A percentile compares a stretch with the other conserved stretches of the same genome.
These are phyloP conservation scores for Enoplosus armatus DNA, from an alignment of 2,797 vertebrate species.

Conservation along the genomic window DNA sequence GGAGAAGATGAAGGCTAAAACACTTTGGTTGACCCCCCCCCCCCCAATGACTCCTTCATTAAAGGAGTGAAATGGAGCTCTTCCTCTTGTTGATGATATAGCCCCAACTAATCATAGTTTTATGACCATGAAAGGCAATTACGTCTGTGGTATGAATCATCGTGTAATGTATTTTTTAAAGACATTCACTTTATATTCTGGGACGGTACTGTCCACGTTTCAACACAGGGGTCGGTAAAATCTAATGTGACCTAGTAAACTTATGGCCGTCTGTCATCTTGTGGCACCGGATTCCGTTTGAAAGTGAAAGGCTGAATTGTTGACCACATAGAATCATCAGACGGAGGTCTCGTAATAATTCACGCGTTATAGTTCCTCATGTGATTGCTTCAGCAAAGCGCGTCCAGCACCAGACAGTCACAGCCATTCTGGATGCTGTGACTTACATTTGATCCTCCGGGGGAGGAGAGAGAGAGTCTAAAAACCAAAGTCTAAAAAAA, in stretches of 20 bases:
- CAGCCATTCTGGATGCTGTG: neutral
- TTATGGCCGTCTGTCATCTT: neutral
- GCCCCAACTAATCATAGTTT: neutral
- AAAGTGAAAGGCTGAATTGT: neutral
- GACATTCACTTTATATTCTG: neutral
- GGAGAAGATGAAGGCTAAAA: neutral
- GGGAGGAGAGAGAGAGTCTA: no score
- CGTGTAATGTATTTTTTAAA: neutral
- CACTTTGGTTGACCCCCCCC: neutral
- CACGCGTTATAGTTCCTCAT: slow-evolving; percentile 13
- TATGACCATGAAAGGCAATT: neutral
- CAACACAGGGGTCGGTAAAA: neutral
- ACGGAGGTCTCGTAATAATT: neutral
- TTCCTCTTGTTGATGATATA: neutral
- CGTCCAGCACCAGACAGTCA: neutral
- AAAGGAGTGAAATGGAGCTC: neutral
- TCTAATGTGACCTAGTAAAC: neutral
- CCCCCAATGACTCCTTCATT: neutral
- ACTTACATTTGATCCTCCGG: slow-evolving; percentile 8
- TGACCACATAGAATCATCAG: neutral
- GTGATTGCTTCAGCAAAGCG: neutral
- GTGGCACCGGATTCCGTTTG: neutral
- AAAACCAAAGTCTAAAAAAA: neutral
- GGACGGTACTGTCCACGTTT: neutral
- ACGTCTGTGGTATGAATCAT: neutral